Conservation (phyloP, 2,113 vertebrate species). For the Rattus rattus region DNA sequence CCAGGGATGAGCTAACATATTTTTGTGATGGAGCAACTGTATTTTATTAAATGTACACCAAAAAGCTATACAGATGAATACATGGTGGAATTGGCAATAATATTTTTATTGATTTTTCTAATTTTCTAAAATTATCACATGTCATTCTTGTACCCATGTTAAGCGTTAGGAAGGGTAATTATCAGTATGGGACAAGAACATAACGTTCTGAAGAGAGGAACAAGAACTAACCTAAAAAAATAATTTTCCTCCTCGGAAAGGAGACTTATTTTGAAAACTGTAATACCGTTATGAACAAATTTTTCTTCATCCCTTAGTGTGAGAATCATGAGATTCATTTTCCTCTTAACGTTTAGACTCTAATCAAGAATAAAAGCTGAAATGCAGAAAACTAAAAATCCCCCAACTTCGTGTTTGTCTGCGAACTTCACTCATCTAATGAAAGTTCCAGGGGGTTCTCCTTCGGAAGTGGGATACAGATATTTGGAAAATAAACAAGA, state of each 20-base stretch:
- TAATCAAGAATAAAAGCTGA: neutral
- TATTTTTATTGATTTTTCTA: slow-evolving; percentile 27
- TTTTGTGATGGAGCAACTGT: neutral
- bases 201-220: neutral
- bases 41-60: slow-evolving; percentile 23
- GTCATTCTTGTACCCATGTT: neutral
- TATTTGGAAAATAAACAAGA: neutral
- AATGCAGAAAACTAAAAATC: neutral
- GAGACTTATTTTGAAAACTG: neutral
- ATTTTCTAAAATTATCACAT: neutral
- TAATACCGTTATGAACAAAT: neutral
- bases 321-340: neutral
- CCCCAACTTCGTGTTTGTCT: neutral
- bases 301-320: neutral
- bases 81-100: neutral
- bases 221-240: neutral
- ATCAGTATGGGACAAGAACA: neutral
- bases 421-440: neutral
- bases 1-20: neutral
- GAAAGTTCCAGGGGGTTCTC: neutral
- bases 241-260: neutral
- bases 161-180: neutral
- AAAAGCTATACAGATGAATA: neutral
- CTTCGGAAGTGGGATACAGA: neutral
- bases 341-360: neutral